These are phyloP conservation scores for Haliclystus octoradiatus DNA, from an alignment of 30 jellyfish, hydroid and myxozoan species.

Conservation along the genomic window DNA sequence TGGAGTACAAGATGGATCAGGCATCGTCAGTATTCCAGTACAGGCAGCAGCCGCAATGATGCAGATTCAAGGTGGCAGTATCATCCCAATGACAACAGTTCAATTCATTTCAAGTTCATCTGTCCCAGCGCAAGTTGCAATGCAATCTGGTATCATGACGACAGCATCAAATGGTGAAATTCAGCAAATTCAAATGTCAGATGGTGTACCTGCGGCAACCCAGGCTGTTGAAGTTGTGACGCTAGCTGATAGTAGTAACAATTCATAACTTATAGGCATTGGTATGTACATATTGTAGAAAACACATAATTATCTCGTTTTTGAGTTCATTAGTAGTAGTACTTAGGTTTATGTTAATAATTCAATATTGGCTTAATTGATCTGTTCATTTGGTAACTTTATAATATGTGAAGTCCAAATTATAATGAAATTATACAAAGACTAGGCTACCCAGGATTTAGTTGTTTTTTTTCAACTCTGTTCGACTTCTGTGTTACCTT, in stretches of 20 bases:
- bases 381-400: no score
- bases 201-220: conserved; percentile 49
- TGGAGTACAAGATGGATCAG: conserved; percentile 81
- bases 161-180: conserved; percentile 26
- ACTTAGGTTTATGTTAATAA: no score
- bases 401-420: no score
- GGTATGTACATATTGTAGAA: no score
- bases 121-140: conserved; percentile 37
- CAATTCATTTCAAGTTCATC: conserved; percentile 47
- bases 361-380: no score
- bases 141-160: conserved; percentile 19
- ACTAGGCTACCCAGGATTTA: no score
- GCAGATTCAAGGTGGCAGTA: conserved; percentile 92
- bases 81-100: conserved; percentile 60
- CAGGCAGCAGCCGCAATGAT: conserved; percentile 98
- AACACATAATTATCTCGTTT: no score
- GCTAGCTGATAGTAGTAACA: conserved; percentile 12
- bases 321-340: no score
- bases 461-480: no score
- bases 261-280: no score
- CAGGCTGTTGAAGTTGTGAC: conserved; percentile 66
- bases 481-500: no score
- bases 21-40: conserved; percentile 84
- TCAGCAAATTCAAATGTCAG: conserved; percentile 23
- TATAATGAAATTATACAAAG: no score